Percentiles rank a stretch among this genome's conserved stretches.
Conservation (phyloP, 37 sponge, comb jelly and placozoan species). For the Hexactinellida sp. region DNA sequence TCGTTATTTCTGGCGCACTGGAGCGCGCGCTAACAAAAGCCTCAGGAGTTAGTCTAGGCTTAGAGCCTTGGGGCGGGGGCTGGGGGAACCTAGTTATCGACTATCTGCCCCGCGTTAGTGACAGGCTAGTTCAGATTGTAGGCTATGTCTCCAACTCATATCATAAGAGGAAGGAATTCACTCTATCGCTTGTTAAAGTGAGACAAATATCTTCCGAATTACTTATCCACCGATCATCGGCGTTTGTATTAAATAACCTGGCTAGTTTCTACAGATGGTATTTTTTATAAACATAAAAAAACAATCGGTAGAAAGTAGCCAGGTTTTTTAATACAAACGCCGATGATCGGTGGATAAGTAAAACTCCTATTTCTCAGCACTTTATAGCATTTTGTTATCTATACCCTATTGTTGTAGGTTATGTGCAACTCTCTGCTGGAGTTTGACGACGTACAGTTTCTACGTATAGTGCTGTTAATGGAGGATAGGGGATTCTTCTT, state of each 20-base stretch:
- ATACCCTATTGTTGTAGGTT: neutral
- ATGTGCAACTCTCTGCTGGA: neutral
- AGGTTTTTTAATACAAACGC: too few relatives aligned
- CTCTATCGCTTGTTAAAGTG: neutral
- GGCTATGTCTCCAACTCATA: neutral
- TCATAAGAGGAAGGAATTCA: slow-evolving; percentile 1
- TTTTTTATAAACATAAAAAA: too few relatives aligned
- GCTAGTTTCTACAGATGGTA: too few relatives aligned
- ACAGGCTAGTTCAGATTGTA: neutral
- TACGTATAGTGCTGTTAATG: neutral
- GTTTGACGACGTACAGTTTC: neutral
- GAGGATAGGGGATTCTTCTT: neutral
- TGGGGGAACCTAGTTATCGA: neutral
- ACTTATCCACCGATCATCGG: too few relatives aligned
- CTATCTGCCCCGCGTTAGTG: neutral
- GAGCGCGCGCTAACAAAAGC: neutral
- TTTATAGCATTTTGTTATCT: neutral
- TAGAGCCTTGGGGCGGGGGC: neutral
- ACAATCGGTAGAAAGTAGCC: too few relatives aligned
- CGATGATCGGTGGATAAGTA: too few relatives aligned
- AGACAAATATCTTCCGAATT: neutral
- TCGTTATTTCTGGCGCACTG: neutral
- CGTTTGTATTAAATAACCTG: too few relatives aligned
- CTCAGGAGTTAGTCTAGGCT: neutral
- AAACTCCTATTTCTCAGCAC: neutral